Percentiles rank a stretch among this genome's conserved stretches.
Conservation (phyloP, 2,113 vertebrate species). For the Eptesicus fuscus region DNA sequence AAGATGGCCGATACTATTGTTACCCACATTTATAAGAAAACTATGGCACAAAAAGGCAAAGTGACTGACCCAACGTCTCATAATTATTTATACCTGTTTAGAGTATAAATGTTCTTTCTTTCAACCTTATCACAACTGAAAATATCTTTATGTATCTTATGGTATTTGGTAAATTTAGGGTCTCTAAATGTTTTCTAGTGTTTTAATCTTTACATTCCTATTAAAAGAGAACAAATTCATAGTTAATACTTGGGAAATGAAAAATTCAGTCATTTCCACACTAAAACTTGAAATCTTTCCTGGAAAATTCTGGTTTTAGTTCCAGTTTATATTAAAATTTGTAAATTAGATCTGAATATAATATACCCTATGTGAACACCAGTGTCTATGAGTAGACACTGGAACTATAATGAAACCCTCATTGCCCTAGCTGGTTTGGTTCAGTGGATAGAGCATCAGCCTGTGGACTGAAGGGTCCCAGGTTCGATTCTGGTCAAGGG, state of each 20-base stretch:
- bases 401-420: neutral
- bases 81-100: neutral
- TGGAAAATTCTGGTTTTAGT: neutral
- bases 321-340: neutral
- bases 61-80: neutral
- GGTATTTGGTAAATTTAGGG: neutral
- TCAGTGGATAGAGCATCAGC: too few species aligned
- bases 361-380: neutral
- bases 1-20: neutral
- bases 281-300: neutral
- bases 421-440: neutral
- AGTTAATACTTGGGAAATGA: neutral
- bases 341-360: neutral
- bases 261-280: neutral
- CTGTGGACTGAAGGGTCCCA: too few species aligned
- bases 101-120: neutral
- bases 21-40: neutral
- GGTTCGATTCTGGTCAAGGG: too few species aligned
- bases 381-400: neutral
- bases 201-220: neutral
- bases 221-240: neutral
- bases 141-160: neutral
- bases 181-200: neutral
- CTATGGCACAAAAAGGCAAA: neutral
- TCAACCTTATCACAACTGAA: neutral